Evolutionary conservation across 2,797 vertebrate species (phyloP), one percentile per base, ranked within the genome.

Genomic region (Alectoris magna): DNA sequence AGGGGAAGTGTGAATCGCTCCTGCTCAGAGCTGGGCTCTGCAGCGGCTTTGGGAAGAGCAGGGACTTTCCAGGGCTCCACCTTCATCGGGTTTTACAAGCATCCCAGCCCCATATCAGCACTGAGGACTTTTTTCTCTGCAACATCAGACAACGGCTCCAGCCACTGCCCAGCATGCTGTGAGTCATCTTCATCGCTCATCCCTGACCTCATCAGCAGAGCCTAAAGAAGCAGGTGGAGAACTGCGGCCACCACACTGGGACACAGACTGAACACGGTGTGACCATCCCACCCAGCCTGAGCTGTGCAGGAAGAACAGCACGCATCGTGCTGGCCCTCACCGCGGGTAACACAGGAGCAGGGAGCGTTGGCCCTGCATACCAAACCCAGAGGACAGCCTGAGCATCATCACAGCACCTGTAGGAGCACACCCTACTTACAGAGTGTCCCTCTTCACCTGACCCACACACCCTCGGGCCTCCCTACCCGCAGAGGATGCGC

Each of bases 171-270:
- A 73, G 84, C 49, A 66, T 9, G 43, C 43, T 2, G 3, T 94
- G 75, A 94, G 90, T 84, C 81, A 76, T 78, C 91, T 81, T 15
- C 7, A 34, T 56, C 48, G 89, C 43, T 81, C 88, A 70, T 56
- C 69, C 79, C 63, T 38, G 67, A 75, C 81, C 86, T 88, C 59
- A 78, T 13, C 43, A 56, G 78, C 24, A 56, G 29, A 63, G 79
- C n/a, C 55, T 70, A 8, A 79, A 86, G 74, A 23, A 78, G 56
- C 43, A 69, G 43, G 60, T 27, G 56, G 36, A 81, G 51, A 71
- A 68, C 36, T 0, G 6, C 17, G 29, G 51, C n/a, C 67, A 46
- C 59, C 5, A 8, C 19, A 8, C 1, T 41, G 14, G 13, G 18
- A 24, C 34, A 55, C 38, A 34, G 34, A 24, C 9, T 4, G 2